Evolutionary conservation across 2,888 invertebrate species (phyloP).

Genomic region (Dynastes grantii): DNA sequence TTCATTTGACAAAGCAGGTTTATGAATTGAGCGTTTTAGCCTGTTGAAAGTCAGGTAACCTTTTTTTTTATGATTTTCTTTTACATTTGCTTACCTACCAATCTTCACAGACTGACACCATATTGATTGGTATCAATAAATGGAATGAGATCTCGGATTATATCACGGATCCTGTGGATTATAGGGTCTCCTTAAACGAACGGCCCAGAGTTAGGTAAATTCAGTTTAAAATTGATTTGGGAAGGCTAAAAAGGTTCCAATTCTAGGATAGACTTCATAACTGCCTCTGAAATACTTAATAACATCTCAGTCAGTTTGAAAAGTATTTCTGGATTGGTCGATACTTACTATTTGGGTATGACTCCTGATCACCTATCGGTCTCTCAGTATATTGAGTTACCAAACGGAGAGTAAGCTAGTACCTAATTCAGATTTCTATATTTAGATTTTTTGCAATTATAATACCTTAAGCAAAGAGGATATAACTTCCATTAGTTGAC

Average conservation of each 20-base stretch:
- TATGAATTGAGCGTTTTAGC: constrained; percentile 61
- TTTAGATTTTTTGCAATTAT: too few relatives aligned
- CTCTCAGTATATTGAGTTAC: constrained; percentile 76
- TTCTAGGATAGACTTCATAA: constrained; percentile 67
- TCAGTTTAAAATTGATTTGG: background rate
- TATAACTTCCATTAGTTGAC: too few relatives aligned
- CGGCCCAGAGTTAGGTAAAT: constrained; percentile 77
- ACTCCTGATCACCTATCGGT: constrained; percentile 72
- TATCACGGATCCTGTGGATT: constrained; percentile 75
- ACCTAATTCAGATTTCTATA: background rate
- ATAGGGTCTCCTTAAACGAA: constrained; percentile 75
- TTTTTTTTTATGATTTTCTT: background rate
- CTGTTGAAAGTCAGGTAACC: constrained; percentile 64
- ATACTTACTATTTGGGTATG: constrained; percentile 73
- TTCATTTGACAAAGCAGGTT: constrained; percentile 61
- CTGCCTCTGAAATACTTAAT: constrained; percentile 60
- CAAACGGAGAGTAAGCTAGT: constrained; percentile 73
- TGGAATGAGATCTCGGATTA: constrained; percentile 72
- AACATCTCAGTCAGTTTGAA: constrained; percentile 67
- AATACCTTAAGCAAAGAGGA: too few relatives aligned
- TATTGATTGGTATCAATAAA: constrained; percentile 66
- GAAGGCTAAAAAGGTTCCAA: constrained; percentile 27
- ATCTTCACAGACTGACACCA: constrained; percentile 65
- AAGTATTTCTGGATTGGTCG: constrained; percentile 68
- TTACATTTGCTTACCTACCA: background rate